Base-by-base conservation (phyloP, 2,888 invertebrate genomes). In the Sycophila texana region DNA sequence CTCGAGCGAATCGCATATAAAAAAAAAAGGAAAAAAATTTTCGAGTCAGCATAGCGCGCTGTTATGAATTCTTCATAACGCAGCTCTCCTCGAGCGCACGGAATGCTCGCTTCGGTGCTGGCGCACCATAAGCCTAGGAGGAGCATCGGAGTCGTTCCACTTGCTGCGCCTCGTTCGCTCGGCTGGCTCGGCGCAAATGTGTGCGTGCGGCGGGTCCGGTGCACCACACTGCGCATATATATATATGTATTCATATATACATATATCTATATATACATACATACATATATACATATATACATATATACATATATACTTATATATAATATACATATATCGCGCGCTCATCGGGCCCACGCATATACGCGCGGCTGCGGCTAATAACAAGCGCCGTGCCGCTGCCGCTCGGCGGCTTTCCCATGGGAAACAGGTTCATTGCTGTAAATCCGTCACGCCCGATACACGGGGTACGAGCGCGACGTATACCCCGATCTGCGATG, bases 131-230 rank as follows among this genome's bases (percentile, higher is more conserved):
- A 13, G 14, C 12, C 47, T 18, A 47, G 18, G 70, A 80, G 74
- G 39, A 39, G 39, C 39, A 39, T 39, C 39, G 39, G 65, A 71
- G 75, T 74, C 84, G 86, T 86, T 86, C 85, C 86, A 85, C 85
- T 87, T 84, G 87, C 83, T 77, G 83, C 83, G 84, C 49, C 49
- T 53, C 53, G 14, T 22, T 61, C 73, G 77, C 84, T 83, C 82
- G 83, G 86, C 81, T 86, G 88, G 84, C 51, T 16, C 2, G 4
- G n/a, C 16, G 18, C 4, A 14, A n/a, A 58, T 72, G 66, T 66
- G 55, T 22, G 55, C 60, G 70, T 49, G 26, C 75, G 47, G 58
- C 7, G 65, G 65, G 22, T 12, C 60, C 30, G 12, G 51, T 49
- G 39, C 16, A 20, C 39, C 51, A 22, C 53, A 14, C 49, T n/a